A percentile compares a stretch with the other conserved stretches of the same genome.
Conservation (phyloP, 2,888 invertebrate species). For the Caradrina kadenii region DNA sequence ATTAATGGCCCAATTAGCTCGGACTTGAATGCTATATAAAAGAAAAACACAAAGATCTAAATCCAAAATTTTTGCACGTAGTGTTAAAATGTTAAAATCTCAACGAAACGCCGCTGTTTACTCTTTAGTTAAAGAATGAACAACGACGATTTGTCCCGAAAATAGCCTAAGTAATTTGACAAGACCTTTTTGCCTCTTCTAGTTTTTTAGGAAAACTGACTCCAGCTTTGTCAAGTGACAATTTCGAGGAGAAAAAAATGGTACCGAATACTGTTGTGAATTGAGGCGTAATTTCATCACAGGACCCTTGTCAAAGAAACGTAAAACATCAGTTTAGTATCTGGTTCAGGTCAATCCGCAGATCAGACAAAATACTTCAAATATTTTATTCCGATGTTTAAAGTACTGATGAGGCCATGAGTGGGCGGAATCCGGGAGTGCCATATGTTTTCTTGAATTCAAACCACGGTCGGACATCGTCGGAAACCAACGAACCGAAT, state of each 20-base stretch:
- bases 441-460: slow-evolving; percentile 39
- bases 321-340: slow-evolving; percentile 20
- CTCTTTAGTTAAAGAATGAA: slow-evolving; percentile 30
- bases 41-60: slow-evolving; percentile 8
- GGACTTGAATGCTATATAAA: not conserved
- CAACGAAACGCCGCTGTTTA: slow-evolving; percentile 13
- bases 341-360: slow-evolving; percentile 7
- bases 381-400: slow-evolving; percentile 30
- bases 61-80: not conserved
- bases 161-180: slow-evolving; percentile 37
- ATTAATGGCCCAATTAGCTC: not conserved
- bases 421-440: not conserved
- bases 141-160: slow-evolving; percentile 28
- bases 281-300: slow-evolving; percentile 30
- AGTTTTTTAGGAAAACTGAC: slow-evolving; percentile 28
- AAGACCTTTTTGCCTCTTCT: slow-evolving; percentile 11
- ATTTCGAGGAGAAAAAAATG: slow-evolving; percentile 23
- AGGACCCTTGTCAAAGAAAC: slow-evolving; percentile 7
- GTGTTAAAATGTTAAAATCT: slow-evolving; percentile 11
- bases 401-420: slow-evolving; percentile 11
- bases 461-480: slow-evolving; percentile 33
- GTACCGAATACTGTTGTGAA: slow-evolving; percentile 18
- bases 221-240: slow-evolving; percentile 16
- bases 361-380: slow-evolving; percentile 20
- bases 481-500: slow-evolving; percentile 26